Evolutionary conservation across 2,888 invertebrate species (phyloP).

Genomic region (Drosophila stalkeri): DNA sequence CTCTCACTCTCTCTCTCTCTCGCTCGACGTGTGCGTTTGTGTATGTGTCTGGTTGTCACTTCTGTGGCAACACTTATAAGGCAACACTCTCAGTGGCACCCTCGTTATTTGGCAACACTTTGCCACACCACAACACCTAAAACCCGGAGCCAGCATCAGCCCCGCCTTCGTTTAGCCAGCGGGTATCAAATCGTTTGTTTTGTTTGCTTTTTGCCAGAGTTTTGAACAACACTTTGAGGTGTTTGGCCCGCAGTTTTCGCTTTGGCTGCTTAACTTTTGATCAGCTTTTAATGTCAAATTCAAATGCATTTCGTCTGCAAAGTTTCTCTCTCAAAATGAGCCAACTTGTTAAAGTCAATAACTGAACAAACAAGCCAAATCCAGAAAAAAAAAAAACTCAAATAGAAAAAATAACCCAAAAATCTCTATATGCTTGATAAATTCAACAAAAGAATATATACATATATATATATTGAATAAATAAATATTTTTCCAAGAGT

Average conservation of each 20-base stretch:
- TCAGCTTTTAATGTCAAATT: constrained; percentile 70
- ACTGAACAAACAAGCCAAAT: not conserved
- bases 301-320: constrained; percentile 73
- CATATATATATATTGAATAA: not conserved
- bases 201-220: constrained; percentile 54
- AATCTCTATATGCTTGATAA: not conserved
- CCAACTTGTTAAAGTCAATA: constrained; percentile 33
- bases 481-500: not conserved
- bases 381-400: not conserved
- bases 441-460: not conserved
- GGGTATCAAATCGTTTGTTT: constrained; percentile 44
- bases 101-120: constrained; percentile 52
- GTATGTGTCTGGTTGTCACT: constrained; percentile 22
- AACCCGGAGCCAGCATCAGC: not conserved
- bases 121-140: constrained; percentile 9
- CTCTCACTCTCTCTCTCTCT: not conserved
- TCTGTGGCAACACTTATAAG: constrained; percentile 45
- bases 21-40: not conserved
- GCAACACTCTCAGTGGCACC: constrained; percentile 57
- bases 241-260: constrained; percentile 44
- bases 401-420: not conserved
- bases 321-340: constrained; percentile 53
- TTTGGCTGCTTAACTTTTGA: constrained; percentile 73
- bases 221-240: constrained; percentile 57
- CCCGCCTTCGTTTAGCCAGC: not conserved